phyloP scores from a whole-genome alignment of 2,888 invertebrate species.

The Chironomus tentans region DNA sequence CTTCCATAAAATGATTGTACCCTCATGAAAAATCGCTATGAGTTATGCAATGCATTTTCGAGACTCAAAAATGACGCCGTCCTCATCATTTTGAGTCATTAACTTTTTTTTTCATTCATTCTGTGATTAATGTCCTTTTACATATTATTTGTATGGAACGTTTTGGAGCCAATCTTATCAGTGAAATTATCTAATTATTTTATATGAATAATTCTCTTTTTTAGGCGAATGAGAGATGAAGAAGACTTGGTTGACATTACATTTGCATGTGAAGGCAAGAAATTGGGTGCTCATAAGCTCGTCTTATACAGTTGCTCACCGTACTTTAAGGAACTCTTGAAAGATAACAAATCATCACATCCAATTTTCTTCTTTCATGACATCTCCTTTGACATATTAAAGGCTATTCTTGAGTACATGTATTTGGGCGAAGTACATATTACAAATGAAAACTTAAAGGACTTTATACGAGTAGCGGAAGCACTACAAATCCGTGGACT shows the following conservation, averaged over 20 bases:
- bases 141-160: too few relatives aligned
- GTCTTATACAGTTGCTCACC: conserved; percentile 29
- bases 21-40: background rate
- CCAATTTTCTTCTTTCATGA: conserved; percentile 29
- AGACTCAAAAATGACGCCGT: background rate
- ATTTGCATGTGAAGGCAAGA: conserved; percentile 29
- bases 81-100: background rate
- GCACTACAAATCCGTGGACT: conserved; percentile 30
- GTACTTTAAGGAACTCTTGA: conserved; percentile 27
- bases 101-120: too few relatives aligned
- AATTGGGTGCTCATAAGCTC: conserved; percentile 29
- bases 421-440: conserved; percentile 30
- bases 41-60: background rate
- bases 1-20: background rate
- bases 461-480: conserved; percentile 30
- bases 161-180: background rate
- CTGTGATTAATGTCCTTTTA: too few relatives aligned
- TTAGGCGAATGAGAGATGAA: conserved; percentile 28
- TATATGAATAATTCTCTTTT: conserved; percentile 15
- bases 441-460: conserved; percentile 29
- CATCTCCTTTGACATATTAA: conserved; percentile 29
- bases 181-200: background rate
- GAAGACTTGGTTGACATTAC: conserved; percentile 29
- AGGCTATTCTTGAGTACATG: conserved; percentile 30
- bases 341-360: conserved; percentile 26